Conservation (phyloP, 1,140 invertebrate genomes). For the Eurytemora carolleeae region DNA sequence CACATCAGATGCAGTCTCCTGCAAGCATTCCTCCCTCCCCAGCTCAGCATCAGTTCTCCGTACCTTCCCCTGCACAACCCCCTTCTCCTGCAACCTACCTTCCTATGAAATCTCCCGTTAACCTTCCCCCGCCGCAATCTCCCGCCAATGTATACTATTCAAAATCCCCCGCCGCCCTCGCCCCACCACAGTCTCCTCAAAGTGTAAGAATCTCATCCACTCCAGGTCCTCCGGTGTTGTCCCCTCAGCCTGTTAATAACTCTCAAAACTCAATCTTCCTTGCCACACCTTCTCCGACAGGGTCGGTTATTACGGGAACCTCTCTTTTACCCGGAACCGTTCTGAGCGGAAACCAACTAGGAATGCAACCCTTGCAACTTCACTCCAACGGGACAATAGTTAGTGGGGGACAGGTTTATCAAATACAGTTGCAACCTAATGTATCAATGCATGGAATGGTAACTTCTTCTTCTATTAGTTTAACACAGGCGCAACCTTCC, state of each 20-base stretch:
- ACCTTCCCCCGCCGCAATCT: background rate
- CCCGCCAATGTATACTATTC: background rate
- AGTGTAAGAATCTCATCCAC: background rate
- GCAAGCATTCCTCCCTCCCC: background rate
- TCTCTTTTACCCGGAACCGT: background rate
- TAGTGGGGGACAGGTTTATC: background rate
- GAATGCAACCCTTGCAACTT: background rate
- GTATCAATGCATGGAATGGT: background rate
- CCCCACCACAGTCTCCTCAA: background rate
- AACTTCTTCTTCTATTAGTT: background rate
- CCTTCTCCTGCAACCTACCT: background rate
- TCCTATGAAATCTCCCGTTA: background rate
- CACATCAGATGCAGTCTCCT: background rate
- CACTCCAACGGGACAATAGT: background rate
- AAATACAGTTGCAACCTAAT: slow-evolving; percentile 16
- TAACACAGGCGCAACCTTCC: background rate
- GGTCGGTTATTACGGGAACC: background rate
- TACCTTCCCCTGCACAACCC: background rate
- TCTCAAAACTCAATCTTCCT: background rate
- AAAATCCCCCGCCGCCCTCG: background rate
- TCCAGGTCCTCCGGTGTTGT: background rate
- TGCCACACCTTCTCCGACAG: background rate
- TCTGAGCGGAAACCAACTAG: no score
- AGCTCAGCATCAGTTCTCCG: background rate
- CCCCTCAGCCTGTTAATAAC: background rate